Evolutionary conservation across 1,140 invertebrate species (phyloP).

Genomic region (Akabosia matsudoensis): DNA sequence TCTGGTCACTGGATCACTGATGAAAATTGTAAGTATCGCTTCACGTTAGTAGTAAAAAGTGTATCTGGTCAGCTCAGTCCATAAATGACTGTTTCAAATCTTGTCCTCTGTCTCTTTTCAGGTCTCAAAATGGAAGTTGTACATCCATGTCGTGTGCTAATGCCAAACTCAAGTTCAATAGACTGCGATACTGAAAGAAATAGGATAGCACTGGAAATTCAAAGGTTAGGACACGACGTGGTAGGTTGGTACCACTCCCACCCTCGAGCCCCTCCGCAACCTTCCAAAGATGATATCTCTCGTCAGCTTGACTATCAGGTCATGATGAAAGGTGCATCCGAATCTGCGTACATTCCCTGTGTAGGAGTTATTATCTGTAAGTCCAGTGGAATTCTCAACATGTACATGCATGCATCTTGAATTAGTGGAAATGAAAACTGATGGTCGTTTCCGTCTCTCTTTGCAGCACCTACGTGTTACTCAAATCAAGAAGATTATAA

Average conservation of each 20-base stretch:
- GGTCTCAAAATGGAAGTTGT: constrained; percentile 41
- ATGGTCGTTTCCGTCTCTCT: background rate
- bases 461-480: constrained; percentile 64
- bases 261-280: constrained; percentile 55
- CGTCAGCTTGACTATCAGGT: constrained; percentile 92
- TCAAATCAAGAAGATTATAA: constrained; percentile 75
- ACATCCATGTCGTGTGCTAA: constrained; percentile 72
- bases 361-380: constrained; percentile 73
- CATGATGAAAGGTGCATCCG: constrained; percentile 83
- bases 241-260: constrained; percentile 98
- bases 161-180: constrained; percentile 70
- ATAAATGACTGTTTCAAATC: background rate
- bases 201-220: constrained; percentile 65
- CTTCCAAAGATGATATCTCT: constrained; percentile 67
- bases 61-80: background rate
- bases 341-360: constrained; percentile 86
- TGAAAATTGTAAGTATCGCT: constrained; percentile 74
- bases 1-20: constrained; percentile 92
- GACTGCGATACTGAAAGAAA: constrained; percentile 73
- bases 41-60: background rate
- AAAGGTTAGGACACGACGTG: constrained; percentile 72
- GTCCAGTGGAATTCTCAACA: too few relatives aligned
- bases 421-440: too few relatives aligned
- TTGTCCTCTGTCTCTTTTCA: background rate
- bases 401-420: too few relatives aligned